Conservation (phyloP, 2,888 invertebrate genomes). For the Danaus chrysippus region DNA sequence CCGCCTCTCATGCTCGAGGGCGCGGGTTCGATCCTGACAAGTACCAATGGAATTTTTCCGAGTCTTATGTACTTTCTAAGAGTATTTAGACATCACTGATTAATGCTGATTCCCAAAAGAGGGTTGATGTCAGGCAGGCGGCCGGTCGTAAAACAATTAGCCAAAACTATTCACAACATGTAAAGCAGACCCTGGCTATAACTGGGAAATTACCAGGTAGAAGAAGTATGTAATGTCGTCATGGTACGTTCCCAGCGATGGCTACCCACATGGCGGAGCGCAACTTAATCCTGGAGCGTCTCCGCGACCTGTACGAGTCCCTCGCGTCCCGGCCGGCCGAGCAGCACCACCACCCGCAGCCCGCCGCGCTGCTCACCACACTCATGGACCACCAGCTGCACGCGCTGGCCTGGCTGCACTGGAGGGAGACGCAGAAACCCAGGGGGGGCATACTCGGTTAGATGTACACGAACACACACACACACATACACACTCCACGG, state of each 20-base stretch:
- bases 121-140: too few species aligned
- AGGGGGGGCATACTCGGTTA: constrained; percentile 91
- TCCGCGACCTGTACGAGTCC: constrained; percentile 85
- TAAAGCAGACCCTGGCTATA: too few species aligned
- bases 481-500: constrained; percentile 79
- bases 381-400: constrained; percentile 92
- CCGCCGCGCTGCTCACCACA: constrained; percentile 80
- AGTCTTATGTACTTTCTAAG: too few species aligned
- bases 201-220: too few species aligned
- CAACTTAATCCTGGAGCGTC: constrained; percentile 83
- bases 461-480: neutral
- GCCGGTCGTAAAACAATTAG: too few species aligned
- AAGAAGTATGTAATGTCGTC: neutral
- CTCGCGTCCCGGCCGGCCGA: constrained; percentile 83
- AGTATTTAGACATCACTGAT: too few species aligned
- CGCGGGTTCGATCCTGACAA: too few species aligned
- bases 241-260: constrained; percentile 71
- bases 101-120: too few species aligned
- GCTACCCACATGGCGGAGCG: constrained; percentile 84
- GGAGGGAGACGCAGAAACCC: constrained; percentile 93
- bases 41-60: too few species aligned
- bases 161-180: too few species aligned
- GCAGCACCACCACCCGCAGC: constrained; percentile 77
- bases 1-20: too few species aligned
- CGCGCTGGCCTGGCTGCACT: constrained; percentile 92